Percentiles rank a stretch among this genome's conserved stretches.
Conservation (phyloP, 2,113 vertebrate genomes). For the Sorex araneus region DNA sequence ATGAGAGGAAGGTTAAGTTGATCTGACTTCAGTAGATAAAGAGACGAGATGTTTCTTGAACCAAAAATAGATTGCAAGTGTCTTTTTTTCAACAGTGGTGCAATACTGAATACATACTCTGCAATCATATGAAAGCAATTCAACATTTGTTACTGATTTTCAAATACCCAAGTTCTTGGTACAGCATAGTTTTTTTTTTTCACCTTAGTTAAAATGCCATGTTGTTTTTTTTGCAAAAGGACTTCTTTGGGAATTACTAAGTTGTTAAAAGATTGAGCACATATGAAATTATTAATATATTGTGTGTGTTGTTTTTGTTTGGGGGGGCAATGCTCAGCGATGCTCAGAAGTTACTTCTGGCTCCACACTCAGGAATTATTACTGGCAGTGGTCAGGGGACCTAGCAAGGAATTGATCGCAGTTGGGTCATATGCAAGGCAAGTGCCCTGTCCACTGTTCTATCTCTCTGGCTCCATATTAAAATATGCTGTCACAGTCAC, state of each 20-base stretch:
- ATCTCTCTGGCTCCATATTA: neutral
- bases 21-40: neutral
- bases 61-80: neutral
- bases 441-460: neutral
- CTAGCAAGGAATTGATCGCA: too few species aligned
- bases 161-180: neutral
- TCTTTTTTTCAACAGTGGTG: neutral
- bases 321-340: too few species aligned
- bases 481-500: neutral
- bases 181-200: neutral
- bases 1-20: neutral
- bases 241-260: constrained; percentile 10
- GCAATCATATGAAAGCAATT: neutral
- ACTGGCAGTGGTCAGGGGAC: too few species aligned
- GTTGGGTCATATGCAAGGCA: too few species aligned
- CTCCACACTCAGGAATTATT: too few species aligned
- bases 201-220: neutral
- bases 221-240: neutral
- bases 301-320: too few species aligned
- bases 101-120: neutral
- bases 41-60: constrained; percentile 3
- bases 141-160: neutral
- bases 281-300: neutral
- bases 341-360: too few species aligned
- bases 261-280: neutral